Percentiles rank a stretch among this genome's conserved stretches.
Evolutionary conservation across 2,113 vertebrate genomes (phyloP).

Genomic region (Gallinago jamesoni): DNA sequence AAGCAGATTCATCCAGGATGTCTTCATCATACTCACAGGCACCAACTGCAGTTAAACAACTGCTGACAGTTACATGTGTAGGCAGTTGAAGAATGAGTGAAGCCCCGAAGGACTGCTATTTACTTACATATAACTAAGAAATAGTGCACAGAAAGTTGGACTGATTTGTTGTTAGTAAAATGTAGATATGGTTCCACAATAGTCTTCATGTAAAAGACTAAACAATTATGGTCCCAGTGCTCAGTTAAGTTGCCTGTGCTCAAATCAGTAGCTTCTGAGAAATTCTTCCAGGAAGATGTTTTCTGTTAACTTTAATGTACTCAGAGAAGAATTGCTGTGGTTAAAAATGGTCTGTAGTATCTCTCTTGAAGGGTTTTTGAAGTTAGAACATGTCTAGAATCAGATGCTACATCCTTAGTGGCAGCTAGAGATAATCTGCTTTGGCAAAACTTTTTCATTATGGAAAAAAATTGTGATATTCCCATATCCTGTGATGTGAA

Average conservation of each 20-base stretch:
- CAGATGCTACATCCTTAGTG: background rate
- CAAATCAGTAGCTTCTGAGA: background rate
- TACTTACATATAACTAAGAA: background rate
- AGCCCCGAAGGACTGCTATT: background rate
- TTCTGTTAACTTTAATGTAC: background rate
- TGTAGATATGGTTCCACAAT: background rate
- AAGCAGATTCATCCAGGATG: background rate
- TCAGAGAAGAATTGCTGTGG: background rate
- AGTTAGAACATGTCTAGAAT: background rate
- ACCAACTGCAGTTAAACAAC: background rate
- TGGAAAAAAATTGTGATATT: background rate
- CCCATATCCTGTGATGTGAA: background rate
- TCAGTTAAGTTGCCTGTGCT: background rate
- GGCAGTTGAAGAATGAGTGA: background rate
- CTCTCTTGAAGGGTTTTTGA: background rate
- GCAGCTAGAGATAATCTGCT: background rate
- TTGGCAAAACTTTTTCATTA: background rate
- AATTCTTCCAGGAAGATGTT: background rate
- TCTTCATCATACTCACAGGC: background rate
- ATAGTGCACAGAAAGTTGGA: background rate
- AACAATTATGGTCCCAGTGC: background rate
- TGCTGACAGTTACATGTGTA: background rate
- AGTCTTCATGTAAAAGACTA: background rate
- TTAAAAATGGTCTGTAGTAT: background rate
- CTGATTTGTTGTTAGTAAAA: background rate